These are phyloP conservation scores for Cettia cetti DNA, from an alignment of 2,113 vertebrate genomes.

Conservation along the genomic window DNA sequence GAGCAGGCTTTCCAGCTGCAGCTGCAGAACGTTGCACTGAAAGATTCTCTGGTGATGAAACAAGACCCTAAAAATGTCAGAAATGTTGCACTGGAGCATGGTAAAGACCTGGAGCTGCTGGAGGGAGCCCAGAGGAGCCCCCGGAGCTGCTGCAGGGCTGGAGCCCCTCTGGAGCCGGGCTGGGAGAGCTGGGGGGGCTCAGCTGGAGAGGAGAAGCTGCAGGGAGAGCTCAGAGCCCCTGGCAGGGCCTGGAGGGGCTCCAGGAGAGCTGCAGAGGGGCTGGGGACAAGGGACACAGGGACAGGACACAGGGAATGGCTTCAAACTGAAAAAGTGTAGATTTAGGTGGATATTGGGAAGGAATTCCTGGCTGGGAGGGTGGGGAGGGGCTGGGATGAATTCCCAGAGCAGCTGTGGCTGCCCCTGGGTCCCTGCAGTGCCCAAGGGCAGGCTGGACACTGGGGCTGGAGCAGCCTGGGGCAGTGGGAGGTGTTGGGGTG, in stretches of 20 bases:
- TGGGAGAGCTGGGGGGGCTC: not conserved
- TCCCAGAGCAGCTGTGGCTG: not conserved
- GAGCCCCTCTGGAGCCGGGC: not conserved
- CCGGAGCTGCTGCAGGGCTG: not conserved
- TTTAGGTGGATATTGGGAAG: not conserved
- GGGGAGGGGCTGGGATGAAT: not conserved
- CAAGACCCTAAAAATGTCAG: not conserved
- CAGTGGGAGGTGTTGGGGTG: not conserved
- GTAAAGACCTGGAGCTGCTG: not conserved
- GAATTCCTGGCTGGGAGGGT: not conserved
- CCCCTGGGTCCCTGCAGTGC: not conserved
- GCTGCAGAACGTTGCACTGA: not conserved
- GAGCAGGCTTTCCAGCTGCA: not conserved
- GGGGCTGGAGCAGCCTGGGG: not conserved
- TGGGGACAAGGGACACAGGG: not conserved
- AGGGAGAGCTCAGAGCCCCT: not conserved
- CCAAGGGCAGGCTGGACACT: not conserved
- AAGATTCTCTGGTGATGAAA: not conserved
- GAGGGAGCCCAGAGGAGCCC: fast-evolving
- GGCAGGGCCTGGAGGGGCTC: not conserved
- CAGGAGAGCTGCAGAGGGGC: not conserved
- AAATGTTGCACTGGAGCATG: fast-evolving
- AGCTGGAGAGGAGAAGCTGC: not conserved
- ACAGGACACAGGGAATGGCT: not conserved
- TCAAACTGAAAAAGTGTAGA: fast-evolving